Percentiles rank a stretch among this genome's conserved stretches.
Conservation (phyloP, 2,797 vertebrate genomes). For the Pipistrellus kuhlii region DNA sequence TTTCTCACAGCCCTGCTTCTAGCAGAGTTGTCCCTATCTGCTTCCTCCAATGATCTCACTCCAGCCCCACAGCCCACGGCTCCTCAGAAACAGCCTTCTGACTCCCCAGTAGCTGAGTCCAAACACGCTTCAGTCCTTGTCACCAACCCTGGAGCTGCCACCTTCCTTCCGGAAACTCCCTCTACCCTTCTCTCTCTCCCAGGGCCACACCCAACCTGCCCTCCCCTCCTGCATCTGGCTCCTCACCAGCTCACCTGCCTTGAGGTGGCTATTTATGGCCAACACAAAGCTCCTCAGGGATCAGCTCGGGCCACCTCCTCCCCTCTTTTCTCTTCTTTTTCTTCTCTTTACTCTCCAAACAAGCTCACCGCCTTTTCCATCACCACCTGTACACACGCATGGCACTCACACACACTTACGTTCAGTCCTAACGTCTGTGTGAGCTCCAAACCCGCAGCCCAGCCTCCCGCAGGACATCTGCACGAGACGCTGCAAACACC, state of each 20-base stretch:
- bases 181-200: fast-evolving
- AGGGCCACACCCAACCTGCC: fast-evolving
- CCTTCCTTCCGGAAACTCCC: fast-evolving
- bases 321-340: too few species aligned
- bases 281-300: fast-evolving
- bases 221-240: fast-evolving
- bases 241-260: not conserved
- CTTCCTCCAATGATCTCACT: not conserved
- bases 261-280: fast-evolving
- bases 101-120: too few species aligned
- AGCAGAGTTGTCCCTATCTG: fast-evolving
- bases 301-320: not conserved
- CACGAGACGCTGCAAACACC: not conserved
- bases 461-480: too few species aligned
- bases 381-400: not conserved
- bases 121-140: not conserved
- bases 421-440: not conserved
- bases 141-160: fast-evolving
- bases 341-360: not conserved
- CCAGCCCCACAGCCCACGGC: fast-evolving
- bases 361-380: not conserved
- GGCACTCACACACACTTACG: not conserved
- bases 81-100: fast-evolving
- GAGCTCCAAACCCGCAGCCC: not conserved
- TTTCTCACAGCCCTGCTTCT: not conserved